Base-by-base conservation (phyloP, 2,888 invertebrate genomes). In the Volucella inanis region DNA sequence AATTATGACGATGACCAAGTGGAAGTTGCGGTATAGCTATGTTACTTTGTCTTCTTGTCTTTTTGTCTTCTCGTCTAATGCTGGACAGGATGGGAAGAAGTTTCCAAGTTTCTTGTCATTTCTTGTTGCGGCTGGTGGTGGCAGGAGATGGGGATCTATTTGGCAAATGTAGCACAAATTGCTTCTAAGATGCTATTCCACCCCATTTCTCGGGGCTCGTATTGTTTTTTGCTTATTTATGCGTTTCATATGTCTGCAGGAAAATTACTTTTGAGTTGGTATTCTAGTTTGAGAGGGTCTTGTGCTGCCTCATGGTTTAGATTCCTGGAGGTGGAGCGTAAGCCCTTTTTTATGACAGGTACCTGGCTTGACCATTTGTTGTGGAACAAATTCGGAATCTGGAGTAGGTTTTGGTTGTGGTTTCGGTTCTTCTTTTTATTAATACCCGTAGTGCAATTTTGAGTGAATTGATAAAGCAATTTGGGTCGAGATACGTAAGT, bases 1-100 rank as follows among this genome's bases (percentile, higher is more conserved):
- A 88, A 89, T 89, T 89, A 89, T 89, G 88, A 88, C 87, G 87
- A 85, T 85, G 83, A 86, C 85, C 87, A 87, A 31, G 76, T 77
- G 71, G 62, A 72, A 81, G 82, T 87, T 77, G 31, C 47, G 39
- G 22, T 6, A 31, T 31, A 38, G 61, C 43, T 38, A 15, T 22
- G 39, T 18, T 14, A 2, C 31, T 59, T 59, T 18, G 61, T 15
- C 12, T 15, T 61, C 43, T 55, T 57, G 12, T 31, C 31, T 3
- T 31, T 6, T 6, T 31, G 31, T 31, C 6, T 31, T 31, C 31
- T 31, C 31, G 31, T 31, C 31, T 31, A 31, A 31, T 31, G 31
- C 31, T 31, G 31, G 6, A 31, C 31, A 6, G 74, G 41, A 80
- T 41, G 64, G 54, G 31, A 31, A 31, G 31, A 31, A 31, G 31